phyloP scores from a whole-genome alignment of 2,888 invertebrate genomes.

The Tetropium fuscum region DNA sequence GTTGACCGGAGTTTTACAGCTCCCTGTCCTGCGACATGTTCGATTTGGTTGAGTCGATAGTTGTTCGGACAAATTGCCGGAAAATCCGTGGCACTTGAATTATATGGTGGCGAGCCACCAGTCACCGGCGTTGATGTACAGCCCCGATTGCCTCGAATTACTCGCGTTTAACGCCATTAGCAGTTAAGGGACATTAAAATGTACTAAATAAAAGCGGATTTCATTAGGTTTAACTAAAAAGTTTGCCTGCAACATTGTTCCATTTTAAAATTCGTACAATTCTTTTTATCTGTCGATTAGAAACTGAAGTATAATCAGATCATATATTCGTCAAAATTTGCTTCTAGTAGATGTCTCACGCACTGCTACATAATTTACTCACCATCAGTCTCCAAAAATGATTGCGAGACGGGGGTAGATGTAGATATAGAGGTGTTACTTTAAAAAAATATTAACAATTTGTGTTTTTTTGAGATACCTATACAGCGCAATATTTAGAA shows the following conservation, averaged over 20 bases:
- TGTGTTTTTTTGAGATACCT: too few species aligned
- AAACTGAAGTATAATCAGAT: too few species aligned
- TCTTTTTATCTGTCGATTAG: too few species aligned
- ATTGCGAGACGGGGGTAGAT: too few species aligned
- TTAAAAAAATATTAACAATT: too few species aligned
- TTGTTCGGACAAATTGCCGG: constrained; percentile 55
- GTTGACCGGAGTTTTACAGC: constrained; percentile 48
- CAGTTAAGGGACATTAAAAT: constrained; percentile 3
- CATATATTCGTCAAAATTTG: too few species aligned
- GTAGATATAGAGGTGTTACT: too few species aligned
- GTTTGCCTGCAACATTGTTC: neutral
- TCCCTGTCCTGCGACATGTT: constrained; percentile 41
- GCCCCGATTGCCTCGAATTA: neutral
- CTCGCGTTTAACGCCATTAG: constrained; percentile 13
- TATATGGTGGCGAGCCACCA: constrained; percentile 51
- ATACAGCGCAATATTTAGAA: too few species aligned
- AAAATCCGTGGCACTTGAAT: constrained; percentile 54
- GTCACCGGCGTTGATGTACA: constrained; percentile 35
- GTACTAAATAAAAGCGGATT: constrained; percentile 13
- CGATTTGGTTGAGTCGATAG: constrained; percentile 53
- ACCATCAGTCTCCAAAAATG: too few species aligned
- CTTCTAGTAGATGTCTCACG: too few species aligned
- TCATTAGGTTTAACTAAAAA: constrained; percentile 2
- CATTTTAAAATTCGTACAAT: too few species aligned
- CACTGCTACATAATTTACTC: too few species aligned